phyloP scores from a whole-genome alignment of 2,888 invertebrate species.

The Thecocarcelia acutangulata region DNA sequence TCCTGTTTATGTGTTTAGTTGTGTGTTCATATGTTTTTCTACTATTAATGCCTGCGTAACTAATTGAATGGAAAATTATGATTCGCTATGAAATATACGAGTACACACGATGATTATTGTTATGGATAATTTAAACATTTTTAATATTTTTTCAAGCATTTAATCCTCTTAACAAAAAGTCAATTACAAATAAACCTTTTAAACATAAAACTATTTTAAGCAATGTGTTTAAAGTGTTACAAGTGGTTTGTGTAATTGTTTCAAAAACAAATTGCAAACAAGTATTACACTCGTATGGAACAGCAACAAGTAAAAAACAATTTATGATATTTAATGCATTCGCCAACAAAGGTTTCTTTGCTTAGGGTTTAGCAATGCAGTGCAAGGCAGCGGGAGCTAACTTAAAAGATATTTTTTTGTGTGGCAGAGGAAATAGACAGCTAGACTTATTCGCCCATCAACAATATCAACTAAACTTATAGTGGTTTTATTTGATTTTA shows the following conservation, averaged over 20 bases:
- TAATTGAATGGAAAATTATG: slow-evolving; percentile 55
- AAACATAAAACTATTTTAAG: not conserved
- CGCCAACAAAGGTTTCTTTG: too few relatives aligned
- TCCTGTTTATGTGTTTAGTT: not conserved
- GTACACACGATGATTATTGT: not conserved
- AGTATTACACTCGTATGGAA: not conserved
- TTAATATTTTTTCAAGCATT: slow-evolving; percentile 20
- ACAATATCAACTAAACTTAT: too few relatives aligned
- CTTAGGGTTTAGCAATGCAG: too few relatives aligned
- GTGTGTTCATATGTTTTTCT: not conserved
- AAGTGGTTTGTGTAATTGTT: not conserved
- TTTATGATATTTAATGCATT: too few relatives aligned
- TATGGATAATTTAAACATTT: not conserved
- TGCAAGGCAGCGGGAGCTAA: too few relatives aligned
- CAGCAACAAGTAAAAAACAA: not conserved
- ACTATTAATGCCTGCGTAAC: not conserved
- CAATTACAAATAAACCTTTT: not conserved
- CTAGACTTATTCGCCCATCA: too few relatives aligned
- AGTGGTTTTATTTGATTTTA: too few relatives aligned
- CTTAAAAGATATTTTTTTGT: too few relatives aligned
- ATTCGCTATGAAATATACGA: slow-evolving; percentile 13
- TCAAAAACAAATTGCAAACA: not conserved
- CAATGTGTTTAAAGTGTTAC: not conserved
- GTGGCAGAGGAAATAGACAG: too few relatives aligned
- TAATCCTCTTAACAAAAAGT: slow-evolving; percentile 24